Evolutionary conservation across 2,888 invertebrate species (phyloP), one percentile per base, ranked within the genome.

Genomic region (Lithophane socia): DNA sequence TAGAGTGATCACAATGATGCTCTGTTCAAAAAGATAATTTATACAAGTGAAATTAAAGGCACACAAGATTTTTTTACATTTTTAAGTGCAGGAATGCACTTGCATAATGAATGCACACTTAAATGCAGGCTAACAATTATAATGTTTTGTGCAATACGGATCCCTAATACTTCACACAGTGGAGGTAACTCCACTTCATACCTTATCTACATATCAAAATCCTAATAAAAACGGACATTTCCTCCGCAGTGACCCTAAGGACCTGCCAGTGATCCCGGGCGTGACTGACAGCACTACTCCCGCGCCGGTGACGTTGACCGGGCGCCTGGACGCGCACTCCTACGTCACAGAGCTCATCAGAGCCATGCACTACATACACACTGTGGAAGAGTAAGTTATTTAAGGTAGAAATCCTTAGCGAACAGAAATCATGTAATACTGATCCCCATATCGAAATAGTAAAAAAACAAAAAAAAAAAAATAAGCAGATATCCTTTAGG

Each of bases 281-380:
- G 76, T 94, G 81, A 83, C 91, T 13, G 52, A 83, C 2, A 13
- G 70, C 61, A 21, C 18, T 9, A 18, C 56, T 16, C 21, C 70
- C 7, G 73, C 85, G n/a, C 58, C 90, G 42, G 78, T 86, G 60
- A 72, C 85, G 29, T 73, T 71, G 24, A 60, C 85, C 18, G 77
- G 87, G 4, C 89, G 93, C 0, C 91, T 95, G 66, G 96, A 96
- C 91, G 92, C 95, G 42, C 95, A 95, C 90, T 86, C 93, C 0
- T 95, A 95, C 91, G 92, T 95, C 86, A 92, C 92, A 0, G 94
- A 95, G 86, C 93, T 96, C 29, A 93, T 96, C 24, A 91, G 94
- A 0, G 94, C 95, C 1, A 85, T 95, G 74, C 94, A 96, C 85
- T 91, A 93, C 83, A 94, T 96, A 90, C 96, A 96, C 86, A 94